Base-by-base conservation (phyloP, 37 sponge, comb jelly and placozoan genomes). In the Eunapius fragilis region DNA sequence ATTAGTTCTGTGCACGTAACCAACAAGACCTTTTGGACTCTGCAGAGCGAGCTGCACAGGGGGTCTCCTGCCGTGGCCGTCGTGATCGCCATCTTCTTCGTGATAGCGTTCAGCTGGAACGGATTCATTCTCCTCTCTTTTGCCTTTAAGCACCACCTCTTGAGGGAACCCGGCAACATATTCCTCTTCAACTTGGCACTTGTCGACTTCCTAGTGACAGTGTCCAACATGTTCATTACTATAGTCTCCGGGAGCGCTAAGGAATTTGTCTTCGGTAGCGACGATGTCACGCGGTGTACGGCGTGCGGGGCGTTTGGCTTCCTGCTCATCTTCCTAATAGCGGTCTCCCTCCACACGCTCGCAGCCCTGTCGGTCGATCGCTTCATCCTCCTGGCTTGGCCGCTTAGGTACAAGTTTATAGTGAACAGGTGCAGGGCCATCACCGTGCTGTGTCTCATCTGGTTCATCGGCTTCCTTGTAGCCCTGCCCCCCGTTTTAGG, bases 141-240 rank as follows among this genome's bases (percentile, higher is more conserved):
- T 32, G 22, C 80, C 31, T 10, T 83, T 68, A 88, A 91, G 33
- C 25, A 85, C 31, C 49, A 68, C 11, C 41, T 88, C 14, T 84
- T 94, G 70, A 90, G 88, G 70, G 89, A 91, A 17, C 89, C 95
- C 0, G 95, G 84, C 34, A 89, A 94, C 76, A 77, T 94, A 0
- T 82, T 91, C 11, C 83, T 94, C 7, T 74, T 88, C 23, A 91
- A 82, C 48, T 84, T 91, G 3, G 80, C 91, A 0, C 30, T 94
- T 11, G 49, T 48, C 11, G 89, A 94, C 67, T 47, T 94, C 6
- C 34, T 89, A 2, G 67, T 84, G 0, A 67, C 87, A 4, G 5
- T 91, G 10, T 71, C 81, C 31, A 50, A 69, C 6, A 85, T 86
- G 58, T n/a, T 88, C 0, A 58, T 89, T 72, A 71, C 75, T n/a